Base-by-base conservation (phyloP, 2,888 invertebrate species). In the Calliopum simillimum region DNA sequence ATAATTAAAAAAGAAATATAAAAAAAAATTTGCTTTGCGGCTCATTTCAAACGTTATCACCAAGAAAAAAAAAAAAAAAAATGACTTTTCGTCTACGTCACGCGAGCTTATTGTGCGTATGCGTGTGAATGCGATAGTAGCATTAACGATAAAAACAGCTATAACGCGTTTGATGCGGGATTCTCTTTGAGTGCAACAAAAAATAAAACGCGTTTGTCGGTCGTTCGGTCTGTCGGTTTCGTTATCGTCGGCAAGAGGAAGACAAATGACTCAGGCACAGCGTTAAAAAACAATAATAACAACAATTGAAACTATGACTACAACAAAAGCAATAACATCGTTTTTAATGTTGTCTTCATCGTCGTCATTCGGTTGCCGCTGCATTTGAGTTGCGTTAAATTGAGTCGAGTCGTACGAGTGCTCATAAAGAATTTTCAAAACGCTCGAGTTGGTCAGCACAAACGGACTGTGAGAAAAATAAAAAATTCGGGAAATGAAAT, bases 361-460 rank as follows among this genome's bases (percentile, higher is more conserved):
- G 49, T 14, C 43, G 65, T 55, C 41, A 8, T 5, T 8, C 33
- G 8, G 33, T 33, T 8, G 8, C 33, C 8, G 33, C 8, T 8
- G 33, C 33, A 33, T 33, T 33, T 33, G 33, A 33, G 33, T 33
- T 33, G 33, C 5, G 33, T 33, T 33, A 8, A 33, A 33, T 33
- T 33, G 33, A 33, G 43, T 59, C 69, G 66, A 65, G 62, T 63
- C 33, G 44, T 49, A 69, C 43, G 25, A 68, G 33, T 33, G 53
- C 56, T 49, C 72, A 66, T 63, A 51, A 71, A 74, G 70, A 71
- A 70, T 67, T 67, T 70, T 69, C 68, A 71, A 53, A 61, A 53
- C 71, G 56, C 64, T 69, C 58, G 61, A 53, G 67, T 61, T 69
- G 72, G 53, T 72, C 72, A 68, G n/a, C 58, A 69, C 51, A 74